phyloP scores from a whole-genome alignment of 2,888 invertebrate genomes.

The Diarsia mendica region DNA sequence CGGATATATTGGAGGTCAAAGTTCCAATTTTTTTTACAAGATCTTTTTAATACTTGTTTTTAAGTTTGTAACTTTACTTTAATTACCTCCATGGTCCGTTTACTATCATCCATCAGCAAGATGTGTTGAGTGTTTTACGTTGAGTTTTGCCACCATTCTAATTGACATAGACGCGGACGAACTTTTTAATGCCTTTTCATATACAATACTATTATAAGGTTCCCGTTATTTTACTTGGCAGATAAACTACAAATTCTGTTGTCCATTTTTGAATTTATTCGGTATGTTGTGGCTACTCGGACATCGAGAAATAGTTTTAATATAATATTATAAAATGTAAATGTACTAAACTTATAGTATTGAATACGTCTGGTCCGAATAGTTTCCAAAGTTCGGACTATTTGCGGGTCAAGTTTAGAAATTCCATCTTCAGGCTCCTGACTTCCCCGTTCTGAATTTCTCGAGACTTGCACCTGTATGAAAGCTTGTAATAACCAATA shows the following conservation, averaged over 20 bases:
- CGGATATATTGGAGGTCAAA: too few species aligned
- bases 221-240: too few species aligned
- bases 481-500: conserved; percentile 16
- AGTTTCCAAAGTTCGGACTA: conserved; percentile 5
- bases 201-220: neutral
- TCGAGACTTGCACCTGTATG: neutral
- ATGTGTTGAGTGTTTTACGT: too few species aligned
- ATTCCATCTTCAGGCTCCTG: conserved; percentile 12
- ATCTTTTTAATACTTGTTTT: too few species aligned
- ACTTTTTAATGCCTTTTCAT: neutral
- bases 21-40: too few species aligned
- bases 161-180: neutral
- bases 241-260: too few species aligned
- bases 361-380: neutral
- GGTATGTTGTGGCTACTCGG: too few species aligned
- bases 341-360: neutral
- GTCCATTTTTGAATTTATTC: too few species aligned
- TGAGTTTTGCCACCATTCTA: neutral
- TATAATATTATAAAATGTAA: neutral
- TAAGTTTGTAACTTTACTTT: too few species aligned
- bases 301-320: neutral
- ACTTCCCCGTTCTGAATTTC: conserved; percentile 1
- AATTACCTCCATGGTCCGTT: too few species aligned
- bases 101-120: too few species aligned
- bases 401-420: conserved; percentile 15